Conservation (phyloP, 2,797 vertebrate species). For the Eulemur coronatus region DNA sequence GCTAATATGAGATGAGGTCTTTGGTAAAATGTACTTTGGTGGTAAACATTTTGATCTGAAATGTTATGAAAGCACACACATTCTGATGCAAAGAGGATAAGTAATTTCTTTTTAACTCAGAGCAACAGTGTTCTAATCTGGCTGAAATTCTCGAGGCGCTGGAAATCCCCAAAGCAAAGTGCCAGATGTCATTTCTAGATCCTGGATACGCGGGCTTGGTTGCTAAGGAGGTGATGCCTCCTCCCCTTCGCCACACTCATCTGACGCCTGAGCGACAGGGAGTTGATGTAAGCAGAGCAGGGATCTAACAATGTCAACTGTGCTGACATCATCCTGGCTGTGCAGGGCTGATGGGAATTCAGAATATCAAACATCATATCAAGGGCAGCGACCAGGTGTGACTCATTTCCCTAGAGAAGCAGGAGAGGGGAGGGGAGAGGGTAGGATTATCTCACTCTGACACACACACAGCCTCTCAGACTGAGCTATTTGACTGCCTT, state of each 20-base stretch:
- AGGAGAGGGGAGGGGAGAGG: constrained; percentile 65
- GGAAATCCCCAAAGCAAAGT: constrained; percentile 61
- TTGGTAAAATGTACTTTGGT: neutral
- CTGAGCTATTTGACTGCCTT: constrained; percentile 31
- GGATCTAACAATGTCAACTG: constrained; percentile 84
- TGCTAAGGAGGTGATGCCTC: constrained; percentile 61
- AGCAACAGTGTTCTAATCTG: constrained; percentile 46
- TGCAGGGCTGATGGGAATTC: constrained; percentile 82
- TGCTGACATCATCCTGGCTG: constrained; percentile 84
- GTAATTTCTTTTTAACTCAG: neutral
- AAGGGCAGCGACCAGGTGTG: constrained; percentile 84
- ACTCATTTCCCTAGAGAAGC: constrained; percentile 84
- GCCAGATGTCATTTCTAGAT: constrained; percentile 68
- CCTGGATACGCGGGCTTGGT: constrained; percentile 44
- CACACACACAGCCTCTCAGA: constrained; percentile 52
- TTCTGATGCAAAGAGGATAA: neutral
- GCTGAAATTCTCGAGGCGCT: constrained; percentile 63
- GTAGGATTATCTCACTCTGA: constrained; percentile 81
- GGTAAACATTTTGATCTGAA: constrained; percentile 52
- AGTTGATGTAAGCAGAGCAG: constrained; percentile 82
- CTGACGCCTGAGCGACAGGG: constrained; percentile 68
- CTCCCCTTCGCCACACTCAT: constrained; percentile 39
- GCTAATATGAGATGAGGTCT: neutral
- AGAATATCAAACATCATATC: constrained; percentile 81
- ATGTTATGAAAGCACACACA: neutral